These are phyloP conservation scores for Acyrthosiphon pisum DNA, from an alignment of 1,140 invertebrate genomes.

Conservation along the genomic window DNA sequence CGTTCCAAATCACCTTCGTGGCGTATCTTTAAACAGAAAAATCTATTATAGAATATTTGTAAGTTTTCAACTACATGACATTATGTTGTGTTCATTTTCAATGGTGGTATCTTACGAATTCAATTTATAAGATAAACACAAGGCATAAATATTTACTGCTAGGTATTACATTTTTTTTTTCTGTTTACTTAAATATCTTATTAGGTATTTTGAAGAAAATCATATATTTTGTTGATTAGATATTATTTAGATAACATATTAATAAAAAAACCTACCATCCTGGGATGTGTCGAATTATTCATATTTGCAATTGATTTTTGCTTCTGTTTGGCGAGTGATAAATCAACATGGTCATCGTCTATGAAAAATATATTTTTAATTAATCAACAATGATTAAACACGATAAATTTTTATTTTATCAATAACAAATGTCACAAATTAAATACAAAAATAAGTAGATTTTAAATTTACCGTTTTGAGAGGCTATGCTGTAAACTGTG, in stretches of 20 bases:
- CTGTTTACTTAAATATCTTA: not conserved
- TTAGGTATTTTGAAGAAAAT: too few species aligned
- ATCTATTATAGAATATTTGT: not conserved
- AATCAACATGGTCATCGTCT: constrained; percentile 43
- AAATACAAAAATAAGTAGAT: not conserved
- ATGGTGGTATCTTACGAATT: not conserved
- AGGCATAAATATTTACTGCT: not conserved
- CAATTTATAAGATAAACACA: not conserved
- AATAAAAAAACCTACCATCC: not conserved
- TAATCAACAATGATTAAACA: not conserved
- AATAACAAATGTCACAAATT: not conserved
- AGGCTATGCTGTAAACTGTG: not conserved
- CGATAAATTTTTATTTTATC: not conserved
- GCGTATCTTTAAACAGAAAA: not conserved
- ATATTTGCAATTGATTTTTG: constrained; percentile 6
- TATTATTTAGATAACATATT: not conserved
- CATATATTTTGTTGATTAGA: too few species aligned
- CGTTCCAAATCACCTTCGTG: constrained; percentile 30
- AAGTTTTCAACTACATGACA: not conserved
- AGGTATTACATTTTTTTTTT: not conserved
- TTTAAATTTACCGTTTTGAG: constrained; percentile 39
- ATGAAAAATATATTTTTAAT: not conserved
- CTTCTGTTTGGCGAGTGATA: constrained; percentile 6
- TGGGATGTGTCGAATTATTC: not conserved
- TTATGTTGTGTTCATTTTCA: not conserved